Base-by-base conservation (phyloP, 2,113 vertebrate species). In the Scatophagus argus region DNA sequence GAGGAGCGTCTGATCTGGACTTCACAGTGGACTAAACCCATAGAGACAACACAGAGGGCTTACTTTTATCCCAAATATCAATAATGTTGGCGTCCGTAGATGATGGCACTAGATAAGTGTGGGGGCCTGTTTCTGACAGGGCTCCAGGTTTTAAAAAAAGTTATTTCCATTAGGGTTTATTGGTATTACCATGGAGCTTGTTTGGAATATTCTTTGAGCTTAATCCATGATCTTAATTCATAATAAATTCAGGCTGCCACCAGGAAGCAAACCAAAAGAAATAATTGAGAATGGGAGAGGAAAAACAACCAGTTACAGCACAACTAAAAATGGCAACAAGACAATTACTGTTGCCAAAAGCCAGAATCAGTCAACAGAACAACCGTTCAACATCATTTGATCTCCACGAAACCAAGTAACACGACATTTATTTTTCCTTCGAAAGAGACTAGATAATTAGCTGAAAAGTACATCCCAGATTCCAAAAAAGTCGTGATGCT, bases 11-110 rank as follows among this genome's bases (percentile, higher is more conserved):
- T 88, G 86, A 89, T 79, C 66, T 77, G 54, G 29, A 70, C 84
- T 88, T 91, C 87, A 88, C 38, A 89, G 80, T 56, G 13, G 64
- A 56, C 51, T 17, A 64, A 76, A 32, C 49, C 86, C 67, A 47
- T 60, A 68, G 86, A 70, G 81, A 70, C 79, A 61, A 70, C 72
- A 68, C 75, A 86, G 56, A 80, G 51, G 62, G 65, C 51, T 66
- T 60, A 71, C 81, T 89, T 88, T 74, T 60, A 91, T 85, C 71
- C 81, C 64, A 81, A 70, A 87, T 86, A 85, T 85, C 83, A 86
- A 68, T 87, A 78, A 63, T 64, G 51, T 56, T 81, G 85, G 79
- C 76, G 82, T 72, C 41, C 2, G n/a, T 8, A 39, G 67, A 68
- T 17, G 39, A 81, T 79, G 75, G 82, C 66, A 80, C 5, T 49